Percentiles rank a stretch among this genome's conserved stretches.
Evolutionary conservation across 1,140 invertebrate genomes (phyloP).

Genomic region (Olivierus martensii): DNA sequence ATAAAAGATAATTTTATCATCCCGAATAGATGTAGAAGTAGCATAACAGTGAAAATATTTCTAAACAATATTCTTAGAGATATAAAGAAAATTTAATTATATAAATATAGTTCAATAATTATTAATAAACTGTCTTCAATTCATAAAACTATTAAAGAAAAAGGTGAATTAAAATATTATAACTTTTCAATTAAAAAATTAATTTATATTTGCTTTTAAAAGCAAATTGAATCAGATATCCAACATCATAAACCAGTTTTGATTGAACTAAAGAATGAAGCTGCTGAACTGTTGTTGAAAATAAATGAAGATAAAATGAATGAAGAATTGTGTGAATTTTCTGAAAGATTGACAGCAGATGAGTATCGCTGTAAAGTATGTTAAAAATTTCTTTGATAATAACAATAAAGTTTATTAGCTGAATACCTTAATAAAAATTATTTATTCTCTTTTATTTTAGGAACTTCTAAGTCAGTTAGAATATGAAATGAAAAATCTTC

Average conservation of each 20-base stretch:
- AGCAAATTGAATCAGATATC: slow-evolving; percentile 56
- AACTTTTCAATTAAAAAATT: too few species aligned
- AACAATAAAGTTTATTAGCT: neutral
- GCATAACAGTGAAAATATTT: too few species aligned
- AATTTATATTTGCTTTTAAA: slow-evolving; percentile 1
- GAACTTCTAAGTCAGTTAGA: slow-evolving; percentile 26
- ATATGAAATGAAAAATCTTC: slow-evolving; percentile 66
- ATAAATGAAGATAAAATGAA: slow-evolving; percentile 45
- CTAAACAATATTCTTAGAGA: too few species aligned
- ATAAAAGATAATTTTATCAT: too few species aligned
- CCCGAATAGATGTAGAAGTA: too few species aligned
- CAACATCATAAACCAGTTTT: slow-evolving; percentile 53
- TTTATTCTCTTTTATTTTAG: slow-evolving; percentile 7
- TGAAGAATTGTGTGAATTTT: slow-evolving; percentile 37
- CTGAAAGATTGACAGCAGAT: neutral
- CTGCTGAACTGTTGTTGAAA: slow-evolving; percentile 51
- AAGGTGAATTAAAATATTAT: too few species aligned
- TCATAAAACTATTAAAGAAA: too few species aligned
- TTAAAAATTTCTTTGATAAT: neutral
- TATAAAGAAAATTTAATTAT: too few species aligned
- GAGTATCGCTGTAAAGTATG: too few species aligned
- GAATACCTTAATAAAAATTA: slow-evolving; percentile 33
- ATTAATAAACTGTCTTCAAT: too few species aligned
- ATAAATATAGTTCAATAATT: too few species aligned
- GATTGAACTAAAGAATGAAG: slow-evolving; percentile 51